Conservation (phyloP, 2,888 invertebrate species). For the Agrotis ipsilon region DNA sequence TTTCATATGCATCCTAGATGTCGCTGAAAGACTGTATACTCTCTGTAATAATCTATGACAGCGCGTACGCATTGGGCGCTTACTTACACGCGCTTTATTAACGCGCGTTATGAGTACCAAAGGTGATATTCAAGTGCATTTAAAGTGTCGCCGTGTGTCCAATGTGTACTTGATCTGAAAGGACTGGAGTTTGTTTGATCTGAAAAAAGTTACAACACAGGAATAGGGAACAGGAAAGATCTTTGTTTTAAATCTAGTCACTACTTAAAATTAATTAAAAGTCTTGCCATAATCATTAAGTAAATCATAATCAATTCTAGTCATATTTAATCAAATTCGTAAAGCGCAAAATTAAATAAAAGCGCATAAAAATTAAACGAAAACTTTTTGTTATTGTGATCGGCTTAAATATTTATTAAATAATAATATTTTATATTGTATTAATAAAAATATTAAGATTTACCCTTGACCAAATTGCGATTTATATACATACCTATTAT, state of each 20-base stretch:
- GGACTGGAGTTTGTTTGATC: too few species aligned
- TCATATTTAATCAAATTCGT: constrained; percentile 49
- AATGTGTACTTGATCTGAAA: too few species aligned
- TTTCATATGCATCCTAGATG: too few species aligned
- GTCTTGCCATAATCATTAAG: constrained; percentile 62
- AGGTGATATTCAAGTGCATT: too few species aligned
- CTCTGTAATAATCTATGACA: too few species aligned
- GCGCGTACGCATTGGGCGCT: too few species aligned
- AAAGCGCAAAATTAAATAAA: constrained; percentile 28
- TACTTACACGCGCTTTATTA: too few species aligned
- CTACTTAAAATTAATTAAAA: constrained; percentile 37
- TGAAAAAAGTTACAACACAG: not conserved
- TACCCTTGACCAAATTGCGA: constrained; percentile 80
- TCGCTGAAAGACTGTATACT: too few species aligned
- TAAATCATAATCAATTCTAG: constrained; percentile 51
- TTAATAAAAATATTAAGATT: constrained; percentile 61
- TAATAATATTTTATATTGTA: constrained; percentile 48
- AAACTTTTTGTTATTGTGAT: constrained; percentile 68
- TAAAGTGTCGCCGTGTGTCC: too few species aligned
- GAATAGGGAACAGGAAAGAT: too few species aligned
- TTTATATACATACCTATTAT: constrained; percentile 64
- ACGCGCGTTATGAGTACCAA: too few species aligned
- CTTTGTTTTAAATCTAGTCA: not conserved
- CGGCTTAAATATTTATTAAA: constrained; percentile 69
- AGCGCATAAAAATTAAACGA: constrained; percentile 44